Percentiles rank a stretch among this genome's conserved stretches.
Conservation (phyloP, 2,888 invertebrate species). For the Nebria brevicollis region DNA sequence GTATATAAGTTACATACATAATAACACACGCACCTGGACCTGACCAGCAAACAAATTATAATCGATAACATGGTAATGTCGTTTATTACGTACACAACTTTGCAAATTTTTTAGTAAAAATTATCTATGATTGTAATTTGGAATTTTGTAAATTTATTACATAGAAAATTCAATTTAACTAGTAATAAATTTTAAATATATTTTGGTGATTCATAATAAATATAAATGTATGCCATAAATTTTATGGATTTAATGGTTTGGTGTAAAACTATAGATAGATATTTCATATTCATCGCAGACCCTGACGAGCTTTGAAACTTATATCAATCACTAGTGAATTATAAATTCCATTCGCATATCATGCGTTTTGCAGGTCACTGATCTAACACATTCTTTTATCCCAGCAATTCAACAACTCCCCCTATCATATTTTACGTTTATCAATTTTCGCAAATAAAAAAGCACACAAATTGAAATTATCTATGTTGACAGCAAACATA, state of each 20-base stretch:
- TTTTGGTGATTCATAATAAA: too few species aligned
- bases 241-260: neutral
- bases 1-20: neutral
- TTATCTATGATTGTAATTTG: neutral
- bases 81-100: neutral
- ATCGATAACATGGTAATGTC: slow-evolving; percentile 3
- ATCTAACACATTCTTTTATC: neutral
- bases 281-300: neutral
- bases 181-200: too few species aligned
- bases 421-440: neutral
- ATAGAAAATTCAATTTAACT: too few species aligned
- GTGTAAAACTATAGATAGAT: neutral
- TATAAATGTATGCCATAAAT: too few species aligned
- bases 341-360: neutral
- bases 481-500: too few species aligned
- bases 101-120: neutral
- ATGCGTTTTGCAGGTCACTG: neutral
- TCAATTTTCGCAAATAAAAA: neutral
- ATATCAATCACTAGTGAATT: neutral
- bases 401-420: neutral
- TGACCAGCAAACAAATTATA: neutral
- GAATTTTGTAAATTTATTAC: too few species aligned
- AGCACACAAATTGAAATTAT: too few species aligned
- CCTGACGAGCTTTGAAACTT: neutral
- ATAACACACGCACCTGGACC: slow-evolving; percentile 7